Evolutionary conservation across 2,888 invertebrate species (phyloP).

Genomic region (Mystacides longicornis): DNA sequence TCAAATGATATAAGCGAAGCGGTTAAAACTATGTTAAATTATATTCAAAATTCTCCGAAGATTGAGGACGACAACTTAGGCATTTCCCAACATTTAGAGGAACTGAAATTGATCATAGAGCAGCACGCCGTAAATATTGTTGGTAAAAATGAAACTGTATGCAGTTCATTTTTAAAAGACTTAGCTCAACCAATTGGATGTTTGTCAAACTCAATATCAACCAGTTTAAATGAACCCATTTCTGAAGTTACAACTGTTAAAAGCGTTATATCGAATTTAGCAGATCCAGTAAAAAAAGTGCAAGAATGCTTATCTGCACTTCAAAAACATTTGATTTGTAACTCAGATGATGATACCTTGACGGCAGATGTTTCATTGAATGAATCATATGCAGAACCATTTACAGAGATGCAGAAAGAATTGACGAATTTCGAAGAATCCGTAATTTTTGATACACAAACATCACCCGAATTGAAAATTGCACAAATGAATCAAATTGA

Average conservation of each 20-base stretch:
- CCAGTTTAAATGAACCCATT: too few relatives aligned
- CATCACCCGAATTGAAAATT: slow-evolving; percentile 32
- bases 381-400: slow-evolving; percentile 31
- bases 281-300: slow-evolving; percentile 29
- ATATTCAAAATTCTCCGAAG: neutral
- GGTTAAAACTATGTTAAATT: neutral
- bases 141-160: too few relatives aligned
- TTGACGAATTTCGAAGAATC: slow-evolving; percentile 33
- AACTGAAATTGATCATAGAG: neutral
- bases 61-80: neutral
- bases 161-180: too few relatives aligned
- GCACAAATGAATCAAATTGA: slow-evolving; percentile 36
- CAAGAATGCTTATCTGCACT: slow-evolving; percentile 35
- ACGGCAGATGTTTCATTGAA: slow-evolving; percentile 34
- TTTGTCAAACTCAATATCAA: too few relatives aligned
- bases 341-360: slow-evolving; percentile 34
- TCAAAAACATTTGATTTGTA: slow-evolving; percentile 36
- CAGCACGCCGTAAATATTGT: too few relatives aligned
- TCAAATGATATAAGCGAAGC: neutral
- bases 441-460: slow-evolving; percentile 29
- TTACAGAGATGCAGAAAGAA: slow-evolving; percentile 38
- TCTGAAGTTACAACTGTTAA: neutral
- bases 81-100: neutral
- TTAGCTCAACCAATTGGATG: too few relatives aligned
- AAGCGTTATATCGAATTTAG: slow-evolving; percentile 27